Percentiles rank a stretch among this genome's conserved stretches.
phyloP scores from a whole-genome alignment of 1,140 invertebrate species.

The Anadara kagoshimensis region DNA sequence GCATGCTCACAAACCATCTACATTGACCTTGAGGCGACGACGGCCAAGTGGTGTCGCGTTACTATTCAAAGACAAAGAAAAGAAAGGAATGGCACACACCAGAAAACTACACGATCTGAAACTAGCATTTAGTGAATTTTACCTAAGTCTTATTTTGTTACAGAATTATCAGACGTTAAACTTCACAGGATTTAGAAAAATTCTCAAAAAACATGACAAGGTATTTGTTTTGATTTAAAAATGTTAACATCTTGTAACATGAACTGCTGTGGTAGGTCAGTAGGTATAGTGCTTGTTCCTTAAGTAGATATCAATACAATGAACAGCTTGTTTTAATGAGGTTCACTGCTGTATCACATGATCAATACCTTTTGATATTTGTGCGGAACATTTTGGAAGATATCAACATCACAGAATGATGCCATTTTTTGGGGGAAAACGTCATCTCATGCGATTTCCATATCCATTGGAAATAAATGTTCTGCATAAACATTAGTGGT shows the following conservation, averaged over 20 bases:
- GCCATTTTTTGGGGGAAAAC: no score
- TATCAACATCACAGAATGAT: no score
- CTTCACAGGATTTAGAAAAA: slow-evolving; percentile 99
- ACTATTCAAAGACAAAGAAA: slow-evolving; percentile 61
- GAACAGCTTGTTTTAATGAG: no score
- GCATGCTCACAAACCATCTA: slow-evolving; percentile 56
- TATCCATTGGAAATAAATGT: no score
- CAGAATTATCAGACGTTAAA: slow-evolving; percentile 92
- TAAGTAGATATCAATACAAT: slow-evolving; percentile 41
- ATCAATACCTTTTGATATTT: no score
- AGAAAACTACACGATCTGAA: slow-evolving; percentile 88
- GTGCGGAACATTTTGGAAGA: no score
- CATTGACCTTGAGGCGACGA: slow-evolving; percentile 44
- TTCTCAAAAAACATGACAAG: slow-evolving; percentile 99
- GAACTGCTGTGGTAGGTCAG: neutral
- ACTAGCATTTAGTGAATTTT: slow-evolving; percentile 99
- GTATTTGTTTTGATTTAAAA: slow-evolving; percentile 74
- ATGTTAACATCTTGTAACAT: neutral
- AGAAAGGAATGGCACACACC: slow-evolving; percentile 51
- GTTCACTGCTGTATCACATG: no score
- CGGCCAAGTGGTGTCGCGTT: slow-evolving; percentile 37
- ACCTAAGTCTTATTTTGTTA: slow-evolving; percentile 94
- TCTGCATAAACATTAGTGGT: no score
- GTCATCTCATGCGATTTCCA: no score
- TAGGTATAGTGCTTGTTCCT: neutral